Evolutionary conservation across 2,113 vertebrate genomes (phyloP), one percentile per base, ranked within the genome.

Genomic region (Menidia beryllina): DNA sequence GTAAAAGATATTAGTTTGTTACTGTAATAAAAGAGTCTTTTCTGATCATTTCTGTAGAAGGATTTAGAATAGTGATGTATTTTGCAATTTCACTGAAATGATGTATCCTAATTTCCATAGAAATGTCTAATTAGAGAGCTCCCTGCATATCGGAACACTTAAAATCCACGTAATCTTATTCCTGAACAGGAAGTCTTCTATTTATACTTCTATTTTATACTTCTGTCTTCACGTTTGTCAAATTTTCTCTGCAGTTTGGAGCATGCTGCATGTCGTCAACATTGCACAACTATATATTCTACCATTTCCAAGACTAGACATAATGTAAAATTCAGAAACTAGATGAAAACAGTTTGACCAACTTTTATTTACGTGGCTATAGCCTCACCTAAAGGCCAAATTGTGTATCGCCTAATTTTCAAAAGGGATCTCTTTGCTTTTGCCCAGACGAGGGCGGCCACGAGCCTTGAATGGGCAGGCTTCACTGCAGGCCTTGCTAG

Each of bases 361-460:
- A 10, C 50, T 36, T 52, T 23, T 66, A 48, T 24, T 8, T 24
- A 17, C 58, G 74, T 45, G 58, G 58, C 85, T 89, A 85, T 77
- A 87, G 75, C 81, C 59, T 50, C 89, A 77, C 79, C 84, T 72
- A 61, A 52, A 83, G 92, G 89, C 38, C 30, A 25, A 14, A 26
- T 1, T 47, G 21, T 9, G 63, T 45, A 62, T 53, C 5, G 7
- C 51, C 4, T 11, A 0, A 8, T 50, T 14, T 41, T 23, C 1
- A 43, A 14, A 21, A 10, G 17, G 7, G 15, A 15, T 50, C 51
- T 39, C 8, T 56, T 41, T 69, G 58, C 43, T 58, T 89, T 79
- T 86, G 74, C 87, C 89, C 91, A 91, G 85, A 51, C 60, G 91
- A 87, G 89, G 91, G 90, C 91, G 90, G 82, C 82, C 87, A 72